Evolutionary conservation across 2,888 invertebrate genomes (phyloP).

Genomic region (Chelonus formosanus): DNA sequence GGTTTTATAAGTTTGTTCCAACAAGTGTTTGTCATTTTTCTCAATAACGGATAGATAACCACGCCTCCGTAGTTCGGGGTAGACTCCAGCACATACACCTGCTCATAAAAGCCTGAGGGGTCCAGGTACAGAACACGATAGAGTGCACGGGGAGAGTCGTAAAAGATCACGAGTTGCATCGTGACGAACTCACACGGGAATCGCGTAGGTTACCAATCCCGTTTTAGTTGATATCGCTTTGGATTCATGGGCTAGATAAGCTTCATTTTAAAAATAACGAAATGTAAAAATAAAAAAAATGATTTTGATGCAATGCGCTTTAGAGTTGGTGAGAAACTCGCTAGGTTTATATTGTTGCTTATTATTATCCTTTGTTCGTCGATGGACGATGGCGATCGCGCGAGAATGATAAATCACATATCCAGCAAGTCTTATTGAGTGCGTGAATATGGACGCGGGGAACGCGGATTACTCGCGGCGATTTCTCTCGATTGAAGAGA

Average conservation of each 20-base stretch:
- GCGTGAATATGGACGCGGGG: slow-evolving; percentile 27
- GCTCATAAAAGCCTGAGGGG: slow-evolving; percentile 41
- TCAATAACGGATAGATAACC: slow-evolving; percentile 55
- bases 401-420: slow-evolving; percentile 36
- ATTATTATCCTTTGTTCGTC: slow-evolving; percentile 34
- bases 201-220: slow-evolving; percentile 22
- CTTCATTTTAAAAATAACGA: background rate
- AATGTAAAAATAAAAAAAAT: slow-evolving; percentile 1
- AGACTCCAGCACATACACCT: slow-evolving; percentile 50
- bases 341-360: slow-evolving; percentile 18
- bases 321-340: slow-evolving; percentile 18
- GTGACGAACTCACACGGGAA: slow-evolving; percentile 27
- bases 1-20: slow-evolving; percentile 3
- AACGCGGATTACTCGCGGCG: slow-evolving; percentile 29
- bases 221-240: slow-evolving; percentile 15
- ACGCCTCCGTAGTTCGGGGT: slow-evolving; percentile 48
- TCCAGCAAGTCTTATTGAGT: slow-evolving; percentile 23
- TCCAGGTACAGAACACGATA: slow-evolving; percentile 17
- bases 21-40: slow-evolving; percentile 8
- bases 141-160: slow-evolving; percentile 2
- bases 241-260: slow-evolving; percentile 22
- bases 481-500: slow-evolving; percentile 21
- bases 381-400: slow-evolving; percentile 31
- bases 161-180: slow-evolving; percentile 31
- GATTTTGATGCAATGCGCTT: no score